Evolutionary conservation across 2,113 vertebrate species (phyloP).

Genomic region (Atractosteus spatula): DNA sequence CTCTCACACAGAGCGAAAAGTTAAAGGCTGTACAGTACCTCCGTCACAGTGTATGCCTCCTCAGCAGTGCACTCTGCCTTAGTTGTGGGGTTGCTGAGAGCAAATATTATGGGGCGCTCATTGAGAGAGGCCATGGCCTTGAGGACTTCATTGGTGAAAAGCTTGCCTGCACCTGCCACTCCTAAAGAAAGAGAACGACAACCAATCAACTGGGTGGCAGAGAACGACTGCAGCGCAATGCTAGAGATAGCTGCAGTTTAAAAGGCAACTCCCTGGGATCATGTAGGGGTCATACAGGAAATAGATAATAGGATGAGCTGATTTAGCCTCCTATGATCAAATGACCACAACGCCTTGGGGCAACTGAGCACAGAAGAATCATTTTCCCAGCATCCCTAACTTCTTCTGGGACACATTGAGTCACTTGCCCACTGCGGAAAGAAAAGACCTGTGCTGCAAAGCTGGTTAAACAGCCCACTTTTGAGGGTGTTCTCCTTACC

Average conservation of each 20-base stretch:
- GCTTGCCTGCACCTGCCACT: conserved; percentile 86
- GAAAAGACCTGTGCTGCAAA: too few relatives aligned
- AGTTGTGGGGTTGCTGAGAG: conserved; percentile 88
- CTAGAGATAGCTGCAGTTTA: too few relatives aligned
- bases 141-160: conserved; percentile 83
- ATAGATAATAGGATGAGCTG: background rate
- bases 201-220: background rate
- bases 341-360: too few relatives aligned
- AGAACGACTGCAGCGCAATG: background rate
- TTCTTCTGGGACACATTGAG: too few relatives aligned
- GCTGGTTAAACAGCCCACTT: too few relatives aligned
- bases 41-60: conserved; percentile 83
- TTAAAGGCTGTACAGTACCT: conserved; percentile 56
- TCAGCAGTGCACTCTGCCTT: conserved; percentile 93
- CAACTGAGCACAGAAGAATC: too few relatives aligned
- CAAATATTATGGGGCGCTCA: conserved; percentile 86
- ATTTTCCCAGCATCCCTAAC: too few relatives aligned
- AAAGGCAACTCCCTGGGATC: too few relatives aligned
- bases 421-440: too few relatives aligned
- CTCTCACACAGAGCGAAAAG: background rate
- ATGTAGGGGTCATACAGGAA: background rate
- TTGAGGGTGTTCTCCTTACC: conserved; percentile 62
- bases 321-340: too few relatives aligned
- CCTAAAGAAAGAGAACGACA: conserved; percentile 54
- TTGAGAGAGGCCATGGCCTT: conserved; percentile 83